Base-by-base conservation (phyloP, 2,797 vertebrate species). In the Mus spretus region DNA sequence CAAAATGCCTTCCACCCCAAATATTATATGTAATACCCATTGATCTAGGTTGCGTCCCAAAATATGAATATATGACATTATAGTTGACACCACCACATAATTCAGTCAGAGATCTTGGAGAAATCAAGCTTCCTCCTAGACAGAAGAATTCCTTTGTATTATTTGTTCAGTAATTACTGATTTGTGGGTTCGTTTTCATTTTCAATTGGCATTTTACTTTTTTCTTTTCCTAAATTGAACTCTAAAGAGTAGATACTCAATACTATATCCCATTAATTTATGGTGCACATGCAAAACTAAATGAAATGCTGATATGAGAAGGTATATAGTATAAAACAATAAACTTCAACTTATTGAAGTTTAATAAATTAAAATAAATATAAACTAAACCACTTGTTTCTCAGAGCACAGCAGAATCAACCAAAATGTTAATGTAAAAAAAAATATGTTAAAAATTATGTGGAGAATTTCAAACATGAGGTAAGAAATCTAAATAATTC, bases 321-420 rank as follows among this genome's bases (percentile, higher is more conserved):
- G 14, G 9, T 3, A 26, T 79, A 47, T 53, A 78, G 77, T 9
- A 57, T 93, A 15, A 34, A 53, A 26, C 2, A 82, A 72, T 40
- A 63, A 1, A 93, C 67, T 84, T 94, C 22, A 70, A 91, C 75
- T 34, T 8, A 67, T 75, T 26, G 88, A 57, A 94, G 75, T 63
- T 9, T 78, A 63, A 74, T 4, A 8, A 83, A 53, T 37, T 83
- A 53, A 90, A 81, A 57, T 24, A 10, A 72, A 67, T 20, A 57
- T 19, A 13, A 74, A 67, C 15, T 87, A 67, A 70, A 67, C 2
- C 17, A 91, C 84, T 89, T 31, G 81, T 31, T 93, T 94, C 11
- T 89, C 8, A 91, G 12, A 70, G 1, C 0, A 79, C 9, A 93
- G 13, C 0, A 63, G 20, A 93, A 79, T 72, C 81, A 72, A 79